Conservation (phyloP, 2,113 vertebrate species). For the Catharus bicknelli region DNA sequence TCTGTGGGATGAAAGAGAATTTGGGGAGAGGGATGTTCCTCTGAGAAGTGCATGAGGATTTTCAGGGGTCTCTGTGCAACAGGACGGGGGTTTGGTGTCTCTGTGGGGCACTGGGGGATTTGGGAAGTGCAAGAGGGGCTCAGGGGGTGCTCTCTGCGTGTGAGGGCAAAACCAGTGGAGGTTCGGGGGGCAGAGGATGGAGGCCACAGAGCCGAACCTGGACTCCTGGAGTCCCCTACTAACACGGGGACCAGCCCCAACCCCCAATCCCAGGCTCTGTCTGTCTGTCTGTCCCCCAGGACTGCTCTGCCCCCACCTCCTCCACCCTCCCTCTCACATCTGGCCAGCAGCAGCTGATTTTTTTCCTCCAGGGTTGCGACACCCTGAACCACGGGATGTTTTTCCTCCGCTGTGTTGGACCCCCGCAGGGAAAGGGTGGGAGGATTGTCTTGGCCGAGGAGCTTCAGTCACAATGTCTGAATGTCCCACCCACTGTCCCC, state of each 20-base stretch:
- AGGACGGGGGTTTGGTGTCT: not conserved
- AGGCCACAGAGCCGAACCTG: not conserved
- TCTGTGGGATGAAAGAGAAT: not conserved
- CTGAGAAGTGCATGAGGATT: not conserved
- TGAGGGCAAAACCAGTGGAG: not conserved
- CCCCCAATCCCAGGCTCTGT: rapidly evolving
- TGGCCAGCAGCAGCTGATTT: not conserved
- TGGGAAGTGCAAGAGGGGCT: not conserved
- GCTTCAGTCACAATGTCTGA: rapidly evolving
- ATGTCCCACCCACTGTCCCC: not conserved
- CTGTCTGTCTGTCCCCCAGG: not conserved
- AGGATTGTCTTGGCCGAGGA: rapidly evolving
- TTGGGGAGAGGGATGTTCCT: not conserved
- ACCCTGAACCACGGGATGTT: not conserved
- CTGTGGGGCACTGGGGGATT: rapidly evolving
- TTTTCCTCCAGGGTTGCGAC: not conserved
- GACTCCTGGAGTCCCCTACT: not conserved
- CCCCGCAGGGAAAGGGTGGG: rapidly evolving
- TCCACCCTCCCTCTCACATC: not conserved
- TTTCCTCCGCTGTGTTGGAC: not conserved
- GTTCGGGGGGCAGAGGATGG: rapidly evolving
- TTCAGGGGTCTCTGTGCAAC: no score
- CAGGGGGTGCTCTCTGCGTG: not conserved
- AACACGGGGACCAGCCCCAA: not conserved
- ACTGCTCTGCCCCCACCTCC: not conserved